These are phyloP conservation scores for Pseudomyrmex sp. DNA, from an alignment of 1,140 invertebrate species.

Conservation along the genomic window DNA sequence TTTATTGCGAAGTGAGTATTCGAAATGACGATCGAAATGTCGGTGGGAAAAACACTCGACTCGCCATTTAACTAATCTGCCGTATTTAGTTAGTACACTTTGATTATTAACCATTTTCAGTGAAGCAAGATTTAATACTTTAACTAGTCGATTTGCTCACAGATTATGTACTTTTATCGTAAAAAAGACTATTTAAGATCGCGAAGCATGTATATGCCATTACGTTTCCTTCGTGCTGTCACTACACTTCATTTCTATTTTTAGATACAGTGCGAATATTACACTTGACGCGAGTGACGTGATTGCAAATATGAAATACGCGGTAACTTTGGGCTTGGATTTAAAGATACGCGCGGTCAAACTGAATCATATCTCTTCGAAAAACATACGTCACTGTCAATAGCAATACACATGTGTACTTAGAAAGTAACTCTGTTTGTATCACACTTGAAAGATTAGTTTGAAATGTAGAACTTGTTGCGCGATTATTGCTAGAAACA, in stretches of 20 bases:
- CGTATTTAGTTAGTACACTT: not conserved
- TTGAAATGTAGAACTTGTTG: not conserved
- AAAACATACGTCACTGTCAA: constrained; percentile 57
- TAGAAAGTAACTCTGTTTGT: constrained; percentile 26
- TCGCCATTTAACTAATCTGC: not conserved
- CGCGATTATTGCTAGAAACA: not conserved
- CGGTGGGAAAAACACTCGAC: not conserved
- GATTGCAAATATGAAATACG: constrained; percentile 41
- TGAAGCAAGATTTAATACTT: not conserved
- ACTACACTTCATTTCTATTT: constrained; percentile 19
- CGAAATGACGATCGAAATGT: not conserved
- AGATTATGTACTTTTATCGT: not conserved
- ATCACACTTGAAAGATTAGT: not conserved
- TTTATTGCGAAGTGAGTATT: not conserved
- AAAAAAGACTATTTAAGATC: not conserved
- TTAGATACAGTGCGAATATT: not conserved
- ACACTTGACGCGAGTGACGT: constrained; percentile 22
- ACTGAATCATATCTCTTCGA: constrained; percentile 61
- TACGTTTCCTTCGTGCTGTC: not conserved
- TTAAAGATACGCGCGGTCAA: constrained; percentile 6
- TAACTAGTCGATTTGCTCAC: not conserved
- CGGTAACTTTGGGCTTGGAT: constrained; percentile 42
- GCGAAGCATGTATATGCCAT: not conserved
- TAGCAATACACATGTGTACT: constrained; percentile 5
- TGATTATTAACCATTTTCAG: not conserved